Percentiles rank a stretch among this genome's conserved stretches.
These are phyloP conservation scores for Bujurquina vittata DNA, from an alignment of 2,113 vertebrate genomes.

Conservation along the genomic window DNA sequence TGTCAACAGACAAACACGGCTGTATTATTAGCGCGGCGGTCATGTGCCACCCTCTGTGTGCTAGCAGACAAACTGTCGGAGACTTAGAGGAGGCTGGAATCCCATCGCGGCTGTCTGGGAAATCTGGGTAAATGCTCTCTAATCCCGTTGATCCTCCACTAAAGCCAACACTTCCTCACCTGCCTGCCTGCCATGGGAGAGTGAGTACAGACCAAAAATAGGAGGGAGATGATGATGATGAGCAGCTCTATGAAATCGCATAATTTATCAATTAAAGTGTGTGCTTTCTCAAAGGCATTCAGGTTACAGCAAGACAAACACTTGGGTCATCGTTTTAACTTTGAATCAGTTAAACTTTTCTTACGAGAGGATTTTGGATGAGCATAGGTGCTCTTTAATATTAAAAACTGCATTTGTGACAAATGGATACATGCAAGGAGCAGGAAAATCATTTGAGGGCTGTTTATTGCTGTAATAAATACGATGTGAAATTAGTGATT, in stretches of 20 bases:
- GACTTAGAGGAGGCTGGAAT: constrained; percentile 72
- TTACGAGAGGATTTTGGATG: background rate
- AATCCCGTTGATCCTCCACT: constrained; percentile 75
- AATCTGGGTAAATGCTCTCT: constrained; percentile 76
- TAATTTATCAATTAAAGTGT: background rate
- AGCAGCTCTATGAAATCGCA: background rate
- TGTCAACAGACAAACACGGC: constrained; percentile 55
- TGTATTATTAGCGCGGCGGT: constrained; percentile 52
- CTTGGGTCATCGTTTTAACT: background rate
- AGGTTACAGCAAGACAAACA: background rate
- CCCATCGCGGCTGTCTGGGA: constrained; percentile 72
- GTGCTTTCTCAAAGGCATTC: background rate
- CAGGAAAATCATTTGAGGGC: background rate
- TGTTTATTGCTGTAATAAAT: background rate
- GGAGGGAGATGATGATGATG: constrained; percentile 40
- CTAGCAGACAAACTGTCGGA: constrained; percentile 57
- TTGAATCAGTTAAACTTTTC: background rate
- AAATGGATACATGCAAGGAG: background rate
- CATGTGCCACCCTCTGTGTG: constrained; percentile 66
- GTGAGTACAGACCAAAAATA: constrained; percentile 53
- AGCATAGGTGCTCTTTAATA: background rate
- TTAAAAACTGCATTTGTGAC: background rate
- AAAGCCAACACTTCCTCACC: constrained; percentile 81
- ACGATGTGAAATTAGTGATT: background rate
- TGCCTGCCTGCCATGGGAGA: constrained; percentile 73